These are phyloP conservation scores for Carlito syrichta DNA, from an alignment of 2,113 vertebrate genomes.

Conservation along the genomic window DNA sequence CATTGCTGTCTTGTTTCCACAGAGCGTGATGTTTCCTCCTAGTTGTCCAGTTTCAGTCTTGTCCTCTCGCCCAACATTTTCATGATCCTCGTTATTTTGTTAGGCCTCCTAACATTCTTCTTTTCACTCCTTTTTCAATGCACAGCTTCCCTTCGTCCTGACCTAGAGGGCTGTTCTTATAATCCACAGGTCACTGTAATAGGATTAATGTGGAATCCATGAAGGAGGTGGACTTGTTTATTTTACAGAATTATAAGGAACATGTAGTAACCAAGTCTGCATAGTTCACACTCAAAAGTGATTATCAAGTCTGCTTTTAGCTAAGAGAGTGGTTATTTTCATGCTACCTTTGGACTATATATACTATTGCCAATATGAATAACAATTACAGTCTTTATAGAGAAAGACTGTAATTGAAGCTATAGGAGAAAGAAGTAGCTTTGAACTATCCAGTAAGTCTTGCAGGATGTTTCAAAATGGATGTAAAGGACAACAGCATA, in stretches of 20 bases:
- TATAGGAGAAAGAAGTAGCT: neutral
- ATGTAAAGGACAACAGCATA: neutral
- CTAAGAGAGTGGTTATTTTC: neutral
- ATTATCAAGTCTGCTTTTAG: neutral
- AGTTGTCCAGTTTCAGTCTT: neutral
- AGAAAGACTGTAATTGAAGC: neutral
- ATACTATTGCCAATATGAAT: neutral
- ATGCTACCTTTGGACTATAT: neutral
- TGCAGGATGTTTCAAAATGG: neutral
- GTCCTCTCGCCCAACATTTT: neutral
- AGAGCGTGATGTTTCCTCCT: neutral
- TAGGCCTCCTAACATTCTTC: neutral
- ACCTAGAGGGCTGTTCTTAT: neutral
- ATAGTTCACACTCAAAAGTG: neutral
- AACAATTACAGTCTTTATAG: neutral
- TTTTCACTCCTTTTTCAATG: neutral
- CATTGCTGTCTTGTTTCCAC: neutral
- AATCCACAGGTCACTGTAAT: neutral
- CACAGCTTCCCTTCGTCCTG: neutral
- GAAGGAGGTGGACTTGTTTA: neutral
- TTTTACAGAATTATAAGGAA: neutral
- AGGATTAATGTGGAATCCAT: neutral
- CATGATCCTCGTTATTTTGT: neutral
- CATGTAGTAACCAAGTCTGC: neutral
- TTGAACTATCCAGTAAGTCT: neutral